Evolutionary conservation across 1,140 invertebrate genomes (phyloP).

Genomic region (Drosophila oshimai): DNA sequence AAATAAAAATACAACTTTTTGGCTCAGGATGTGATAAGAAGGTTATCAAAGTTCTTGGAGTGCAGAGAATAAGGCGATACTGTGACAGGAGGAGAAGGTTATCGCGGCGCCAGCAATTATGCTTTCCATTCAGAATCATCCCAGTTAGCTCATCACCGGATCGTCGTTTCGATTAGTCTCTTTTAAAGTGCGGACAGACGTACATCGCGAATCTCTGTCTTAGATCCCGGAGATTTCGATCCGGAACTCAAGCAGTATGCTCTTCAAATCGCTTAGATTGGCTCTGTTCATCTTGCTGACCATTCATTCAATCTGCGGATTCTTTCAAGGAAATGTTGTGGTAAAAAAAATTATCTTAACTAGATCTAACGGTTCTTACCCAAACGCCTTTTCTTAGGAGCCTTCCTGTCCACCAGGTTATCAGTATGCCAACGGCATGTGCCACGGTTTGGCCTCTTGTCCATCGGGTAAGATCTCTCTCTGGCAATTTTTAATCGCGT

Average conservation of each 20-base stretch:
- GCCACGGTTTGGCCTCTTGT: slow-evolving; percentile 15
- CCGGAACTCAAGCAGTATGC: slow-evolving; percentile 5
- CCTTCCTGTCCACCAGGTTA: slow-evolving; percentile 35
- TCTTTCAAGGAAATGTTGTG: slow-evolving; percentile 6
- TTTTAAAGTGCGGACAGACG: background rate
- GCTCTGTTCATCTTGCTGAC: slow-evolving; percentile 4
- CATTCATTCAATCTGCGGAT: background rate
- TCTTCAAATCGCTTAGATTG: background rate
- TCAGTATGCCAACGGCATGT: slow-evolving; percentile 11
- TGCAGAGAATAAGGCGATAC: too few species aligned
- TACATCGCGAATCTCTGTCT: background rate
- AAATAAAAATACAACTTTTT: background rate
- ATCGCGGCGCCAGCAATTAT: slow-evolving; percentile 28
- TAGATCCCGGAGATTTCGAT: background rate
- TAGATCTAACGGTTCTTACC: background rate
- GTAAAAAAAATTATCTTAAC: background rate
- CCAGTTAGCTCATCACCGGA: background rate
- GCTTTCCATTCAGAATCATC: slow-evolving; percentile 14
- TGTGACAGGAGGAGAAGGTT: too few species aligned
- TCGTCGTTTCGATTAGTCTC: slow-evolving; percentile 12
- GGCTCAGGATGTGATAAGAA: too few species aligned
- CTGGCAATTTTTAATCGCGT: too few species aligned
- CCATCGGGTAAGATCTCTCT: slow-evolving; percentile 29
- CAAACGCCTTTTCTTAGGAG: background rate
- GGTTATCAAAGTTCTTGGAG: too few species aligned